These are phyloP conservation scores for Trypoxylon attenuatum DNA, from an alignment of 2,888 invertebrate genomes.

Conservation along the genomic window DNA sequence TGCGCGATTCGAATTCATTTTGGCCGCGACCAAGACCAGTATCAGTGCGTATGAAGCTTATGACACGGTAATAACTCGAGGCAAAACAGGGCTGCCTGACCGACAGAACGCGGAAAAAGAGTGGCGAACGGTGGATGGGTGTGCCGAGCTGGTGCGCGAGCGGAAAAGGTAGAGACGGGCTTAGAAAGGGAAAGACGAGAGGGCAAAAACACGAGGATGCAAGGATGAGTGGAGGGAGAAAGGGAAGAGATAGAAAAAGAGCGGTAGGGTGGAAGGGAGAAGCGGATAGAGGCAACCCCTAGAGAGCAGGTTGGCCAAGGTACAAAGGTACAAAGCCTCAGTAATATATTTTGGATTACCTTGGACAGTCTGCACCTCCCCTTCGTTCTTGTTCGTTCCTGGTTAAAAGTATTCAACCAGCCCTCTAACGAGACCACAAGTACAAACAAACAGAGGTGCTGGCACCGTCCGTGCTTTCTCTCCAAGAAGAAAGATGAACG, in stretches of 20 bases:
- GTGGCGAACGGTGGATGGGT: too few relatives aligned
- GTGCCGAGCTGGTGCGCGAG: background rate
- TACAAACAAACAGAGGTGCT: conserved; percentile 52
- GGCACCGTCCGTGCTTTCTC: too few relatives aligned
- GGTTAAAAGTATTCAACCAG: conserved; percentile 63
- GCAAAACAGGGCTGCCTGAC: too few relatives aligned
- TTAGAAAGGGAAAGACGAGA: conserved; percentile 1
- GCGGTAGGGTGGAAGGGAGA: background rate
- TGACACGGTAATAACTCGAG: conserved; percentile 63
- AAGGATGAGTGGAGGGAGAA: background rate
- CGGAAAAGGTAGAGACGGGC: conserved; percentile 5
- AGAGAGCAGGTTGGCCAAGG: conserved; percentile 37
- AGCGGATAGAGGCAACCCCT: conserved; percentile 10
- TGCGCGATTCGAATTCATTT: conserved; percentile 60
- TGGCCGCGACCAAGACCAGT: conserved; percentile 51
- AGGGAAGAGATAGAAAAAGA: conserved; percentile 23
- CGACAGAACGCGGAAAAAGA: too few relatives aligned
- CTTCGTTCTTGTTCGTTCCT: conserved; percentile 47
- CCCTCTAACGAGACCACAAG: conserved; percentile 56
- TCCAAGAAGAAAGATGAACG: background rate
- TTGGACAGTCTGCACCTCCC: conserved; percentile 33
- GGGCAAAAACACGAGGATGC: background rate
- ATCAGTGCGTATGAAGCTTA: conserved; percentile 61
- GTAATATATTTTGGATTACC: conserved; percentile 70
- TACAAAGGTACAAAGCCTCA: conserved; percentile 69